A percentile compares a stretch with the other conserved stretches of the same genome.
Evolutionary conservation across 2,888 invertebrate genomes (phyloP).

Genomic region (Pharmacophagus antenor): DNA sequence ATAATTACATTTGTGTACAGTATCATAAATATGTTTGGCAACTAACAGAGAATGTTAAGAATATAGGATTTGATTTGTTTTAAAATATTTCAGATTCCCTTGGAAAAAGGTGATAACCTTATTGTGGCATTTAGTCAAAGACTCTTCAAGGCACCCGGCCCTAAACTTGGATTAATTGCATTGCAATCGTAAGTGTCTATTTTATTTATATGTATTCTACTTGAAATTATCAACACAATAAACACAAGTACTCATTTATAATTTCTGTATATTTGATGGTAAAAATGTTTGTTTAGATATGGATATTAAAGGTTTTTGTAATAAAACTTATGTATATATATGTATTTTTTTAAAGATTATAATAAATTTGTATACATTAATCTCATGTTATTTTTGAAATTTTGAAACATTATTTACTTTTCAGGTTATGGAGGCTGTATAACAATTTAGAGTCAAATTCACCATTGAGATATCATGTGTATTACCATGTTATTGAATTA

Average conservation of each 20-base stretch:
- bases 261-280: too few species aligned
- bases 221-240: too few species aligned
- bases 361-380: not conserved
- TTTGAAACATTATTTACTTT: constrained; percentile 40
- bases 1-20: too few species aligned
- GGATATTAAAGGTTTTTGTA: not conserved
- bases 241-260: too few species aligned
- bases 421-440: constrained; percentile 93
- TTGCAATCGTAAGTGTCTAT: constrained; percentile 88
- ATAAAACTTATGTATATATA: not conserved
- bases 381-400: not conserved
- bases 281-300: not conserved
- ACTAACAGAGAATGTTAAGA: not conserved
- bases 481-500: constrained; percentile 93
- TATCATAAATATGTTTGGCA: too few species aligned
- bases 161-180: constrained; percentile 89
- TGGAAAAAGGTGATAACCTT: constrained; percentile 92
- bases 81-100: constrained; percentile 83
- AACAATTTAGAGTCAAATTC: constrained; percentile 93
- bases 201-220: not conserved
- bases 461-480: constrained; percentile 94
- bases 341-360: not conserved
- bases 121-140: constrained; percentile 96
- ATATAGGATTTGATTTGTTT: not conserved
- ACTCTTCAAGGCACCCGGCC: constrained; percentile 91